Base-by-base conservation (phyloP, 2,888 invertebrate genomes). In the Cheilosia variabilis region DNA sequence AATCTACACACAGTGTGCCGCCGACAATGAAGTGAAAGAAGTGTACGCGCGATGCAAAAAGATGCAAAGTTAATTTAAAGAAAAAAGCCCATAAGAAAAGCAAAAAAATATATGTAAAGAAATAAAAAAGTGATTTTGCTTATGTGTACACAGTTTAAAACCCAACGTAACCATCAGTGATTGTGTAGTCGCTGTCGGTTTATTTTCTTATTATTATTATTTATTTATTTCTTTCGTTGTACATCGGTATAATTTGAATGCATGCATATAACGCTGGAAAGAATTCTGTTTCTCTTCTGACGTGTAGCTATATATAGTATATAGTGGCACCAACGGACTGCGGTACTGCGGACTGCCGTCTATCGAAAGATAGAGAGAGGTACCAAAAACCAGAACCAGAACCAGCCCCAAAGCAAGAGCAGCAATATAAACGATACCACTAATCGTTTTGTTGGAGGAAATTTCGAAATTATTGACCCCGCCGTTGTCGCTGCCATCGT, bases 381-480 rank as follows among this genome's bases (percentile, higher is more conserved):
- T 53, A 55, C 17, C 24, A 24, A 10, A 17, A 15, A 37, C 13
- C 50, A 50, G n/a, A 24, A 65, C n/a, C 15, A 31, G 31, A 24
- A 68, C 31, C 62, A 47, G 57, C 45, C 55, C 27, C 60, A 50
- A 4, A 24, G 34, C 45, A 34, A 71, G 50, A 34, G 22, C 57
- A 79, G 65, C 60, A 65, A 65, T 81, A 73, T 77, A 77, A 82
- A 60, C 86, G 78, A 66, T n/a, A 45, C 37, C 27, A 65, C 55
- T 69, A 78, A 78, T 80, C 87, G 80, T 71, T 87, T 83, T 76
- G 63, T 83, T 87, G 87, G 87, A 80, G 87, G 84, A 87, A 87
- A 88, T 86, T 84, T 88, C 87, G 87, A 87, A 88, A 88, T 88
- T 88, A 88, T 88, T 88, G 88, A 88, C 88, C 88, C 87, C 88